Evolutionary conservation across 2,888 invertebrate genomes (phyloP), one percentile per base, ranked within the genome.

Genomic region (Lithophane semibrunnea): DNA sequence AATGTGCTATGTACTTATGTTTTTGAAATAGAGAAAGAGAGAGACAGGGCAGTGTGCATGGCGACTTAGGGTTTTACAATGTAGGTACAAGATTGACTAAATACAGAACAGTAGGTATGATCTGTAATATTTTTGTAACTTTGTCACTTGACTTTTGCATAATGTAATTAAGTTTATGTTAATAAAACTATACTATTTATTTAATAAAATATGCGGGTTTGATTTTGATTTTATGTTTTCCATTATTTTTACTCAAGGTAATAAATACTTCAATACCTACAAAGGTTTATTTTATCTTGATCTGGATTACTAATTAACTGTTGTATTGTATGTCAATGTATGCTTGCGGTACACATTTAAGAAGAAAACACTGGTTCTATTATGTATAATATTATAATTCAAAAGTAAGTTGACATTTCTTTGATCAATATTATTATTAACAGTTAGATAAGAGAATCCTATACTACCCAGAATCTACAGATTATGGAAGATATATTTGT

Each of bases 161-260:
- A 58, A 60, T 69, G 12, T 49, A 76, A 60, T 44, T 69, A 73
- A 61, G 74, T 67, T 82, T 75, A n/a, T 67, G 49, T 78, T 70
- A 67, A 68, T 71, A 63, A 76, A 77, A 63, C 18, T 67, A 42
- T 75, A 77, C n/a, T 77, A 83, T 88, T 86, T 83, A 86, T 86
- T 86, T 56, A 84, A 71, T 80, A 76, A 83, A 85, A 68, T 61
- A 80, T 67, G n/a, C 69, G 24, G 21, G 12, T 68, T 63, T 42
- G 21, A 63, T 21, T 67, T 42, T 49, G 1, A 1, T 69, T 1
- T 60, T 54, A 44, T 52, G 0, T 52, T 60, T 70, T 3, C 8
- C 5, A 18, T 13, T 5, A 29, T 16, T 60, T 60, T 16, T 60
- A 8, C 29, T 8, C 8, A 16, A 13, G 13, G 5, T 24, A 58